Base-by-base conservation (phyloP, 2,113 vertebrate genomes). In the Kobus ellipsiprymnus region DNA sequence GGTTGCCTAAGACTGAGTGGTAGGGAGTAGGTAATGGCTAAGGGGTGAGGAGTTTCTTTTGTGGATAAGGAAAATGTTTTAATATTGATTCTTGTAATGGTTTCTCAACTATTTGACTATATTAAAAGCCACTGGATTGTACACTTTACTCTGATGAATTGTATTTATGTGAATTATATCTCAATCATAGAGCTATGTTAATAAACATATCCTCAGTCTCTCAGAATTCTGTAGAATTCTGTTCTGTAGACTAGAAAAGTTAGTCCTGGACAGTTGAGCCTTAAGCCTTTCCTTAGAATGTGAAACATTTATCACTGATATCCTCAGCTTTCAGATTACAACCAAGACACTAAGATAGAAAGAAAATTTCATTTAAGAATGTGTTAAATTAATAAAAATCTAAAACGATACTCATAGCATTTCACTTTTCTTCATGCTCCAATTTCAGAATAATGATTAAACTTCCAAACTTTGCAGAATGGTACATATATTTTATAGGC, bases 401-500 rank as follows among this genome's bases (percentile, higher is more conserved):
- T 74, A 77, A 74, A 95, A 57, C n/a, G 33, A 90, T 81, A 80
- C 80, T 60, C 91, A 60, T 0, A 92, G 17, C 57, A 83, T 77
- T 90, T 62, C 46, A 95, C 57, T 95, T 94, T 74, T 85, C 84
- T 97, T 94, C 95, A 85, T 67, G 48, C n/a, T 85, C 46, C 48
- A 92, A 54, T 91, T 94, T 97, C 60, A 94, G 81, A 62, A 77
- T 84, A 71, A 71, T 90, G 48, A 97, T 93, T 97, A 87, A 92
- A 90, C 67, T 91, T 97, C 59, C 21, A 87, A 92, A 97, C 54
- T 94, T 96, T 87, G 33, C 30, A 90, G 85, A 90, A 94, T 21
- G 48, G 77, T 64, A 74, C 46, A 74, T 91, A 33, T n/a, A 94
- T 92, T 94, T 96, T 77, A 95, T 46, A 92, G 85, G 29, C 29